Base-by-base conservation (phyloP, 92 coral and sea anemone species). In the Palythoa grandiflora region DNA sequence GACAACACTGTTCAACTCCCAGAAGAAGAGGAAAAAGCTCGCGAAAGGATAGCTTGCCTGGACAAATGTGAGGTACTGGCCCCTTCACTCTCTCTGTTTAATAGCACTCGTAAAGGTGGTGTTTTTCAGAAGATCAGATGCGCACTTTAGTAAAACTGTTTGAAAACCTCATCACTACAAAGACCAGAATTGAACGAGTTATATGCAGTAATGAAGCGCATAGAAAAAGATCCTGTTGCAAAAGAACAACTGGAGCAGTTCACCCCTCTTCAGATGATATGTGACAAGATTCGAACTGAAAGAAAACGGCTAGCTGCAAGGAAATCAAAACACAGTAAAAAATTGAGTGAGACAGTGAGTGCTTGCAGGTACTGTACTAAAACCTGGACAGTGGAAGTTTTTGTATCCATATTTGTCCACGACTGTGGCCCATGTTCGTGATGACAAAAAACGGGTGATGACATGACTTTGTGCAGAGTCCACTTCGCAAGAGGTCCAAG, bases 91-190 rank as follows among this genome's bases (percentile, higher is more conserved):
- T 66, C 72, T 66, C 37, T 66, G 72, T 66, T 66, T 66, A 59
- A 17, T 14, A 59, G n/a, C 65, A 59, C 65, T 59, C 17, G 65
- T 10, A 59, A 15, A 66, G 72, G 72, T 66, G 72, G 39, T 19
- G 72, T 66, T 66, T 66, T 66, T 66, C 72, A 66, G 72, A 66
- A 66, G 72, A 19, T 66, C 72, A 66, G 72, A 66, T 19, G 72
- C 72, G 20, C 72, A 66, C 12, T 66, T 66, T 66, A 66, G 37
- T 66, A n/a, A 66, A 11, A 21, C 72, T 66, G 72, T 66, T 66
- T 66, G 72, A 66, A 66, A 38, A 21, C 39, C 72, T 66, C 72
- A 66, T 66, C 72, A 66, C 36, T 66, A 19, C 72, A 21, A 66
- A 4, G 72, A 28, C 72, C 35, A 66, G 72, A 66, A 66, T 66